These are phyloP conservation scores for Hyppa rectilinea DNA, from an alignment of 2,888 invertebrate genomes.

Conservation along the genomic window DNA sequence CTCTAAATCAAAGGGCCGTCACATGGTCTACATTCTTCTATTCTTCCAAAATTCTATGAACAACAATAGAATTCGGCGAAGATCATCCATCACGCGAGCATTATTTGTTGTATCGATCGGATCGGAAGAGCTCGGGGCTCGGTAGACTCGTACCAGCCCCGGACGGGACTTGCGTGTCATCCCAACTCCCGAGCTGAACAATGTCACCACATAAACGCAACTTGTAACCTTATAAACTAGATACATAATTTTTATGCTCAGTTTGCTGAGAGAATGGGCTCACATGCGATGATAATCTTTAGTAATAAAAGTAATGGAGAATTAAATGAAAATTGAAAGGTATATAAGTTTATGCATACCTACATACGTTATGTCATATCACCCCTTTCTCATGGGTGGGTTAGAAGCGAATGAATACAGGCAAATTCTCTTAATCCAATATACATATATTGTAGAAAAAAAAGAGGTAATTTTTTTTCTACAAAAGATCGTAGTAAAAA, in stretches of 20 bases:
- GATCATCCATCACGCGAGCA: slow-evolving; percentile 86
- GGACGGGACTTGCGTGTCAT: slow-evolving; percentile 74
- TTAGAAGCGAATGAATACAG: neutral
- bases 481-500: neutral
- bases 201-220: slow-evolving; percentile 62
- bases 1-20: slow-evolving; percentile 61
- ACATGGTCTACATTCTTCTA: slow-evolving; percentile 50
- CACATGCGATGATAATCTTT: slow-evolving; percentile 47
- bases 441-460: too few species aligned
- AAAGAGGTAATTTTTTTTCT: too few species aligned
- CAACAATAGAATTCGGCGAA: slow-evolving; percentile 75
- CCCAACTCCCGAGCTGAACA: slow-evolving; percentile 64
- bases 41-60: slow-evolving; percentile 67
- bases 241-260: slow-evolving; percentile 58
- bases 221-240: slow-evolving; percentile 62
- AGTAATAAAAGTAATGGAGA: slow-evolving; percentile 9
- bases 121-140: slow-evolving; percentile 63
- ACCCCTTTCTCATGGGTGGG: neutral
- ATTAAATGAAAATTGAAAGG: slow-evolving; percentile 2
- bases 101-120: slow-evolving; percentile 87
- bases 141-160: slow-evolving; percentile 77
- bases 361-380: neutral
- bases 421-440: too few species aligned
- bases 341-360: neutral
- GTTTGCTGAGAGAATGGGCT: slow-evolving; percentile 28